Evolutionary conservation across 2,113 vertebrate genomes (phyloP), one percentile per base, ranked within the genome.

Genomic region (Phycodurus eques): DNA sequence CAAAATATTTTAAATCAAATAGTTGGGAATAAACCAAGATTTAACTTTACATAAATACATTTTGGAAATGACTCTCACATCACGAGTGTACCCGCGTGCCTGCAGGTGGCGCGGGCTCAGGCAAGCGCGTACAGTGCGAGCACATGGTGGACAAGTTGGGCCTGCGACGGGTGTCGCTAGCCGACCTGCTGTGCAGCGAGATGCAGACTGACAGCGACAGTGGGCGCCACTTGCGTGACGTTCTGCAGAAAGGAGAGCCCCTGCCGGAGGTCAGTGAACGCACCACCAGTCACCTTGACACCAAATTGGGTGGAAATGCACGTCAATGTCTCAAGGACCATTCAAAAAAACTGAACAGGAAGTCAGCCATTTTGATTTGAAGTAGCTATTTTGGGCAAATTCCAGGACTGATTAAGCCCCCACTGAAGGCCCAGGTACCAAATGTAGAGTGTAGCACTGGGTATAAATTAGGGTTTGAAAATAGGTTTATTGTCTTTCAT

Each of bases 101-200:
- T 56, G 80, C 57, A 99, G 98, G 98, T 77, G 96, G 96, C 5
- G 96, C 96, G 0, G 94, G 93, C 66, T 98, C 97, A 44, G 96
- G 96, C 60, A 98, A 98, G 92, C 83, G 93, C 27, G 92, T 94
- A 19, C 97, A 96, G 22, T 95, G 95, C 15, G 88, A 94, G 88
- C 93, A 92, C 83, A 86, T 98, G 83, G 94, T 93, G 79, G 93
- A 94, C 81, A 91, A 93, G 79, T 95, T 97, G 0, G 93, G 94
- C 67, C 91, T 98, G 73, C 93, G 85, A 19, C 85, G 91, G 1
- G 80, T 99, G 61, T 92, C 92, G 0, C 68, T 90, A 4, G 88
- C 84, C 1, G 91, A 95, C 44, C 93, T 99, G 75, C 87, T 98
- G 78, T 93, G 89, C 20, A 84, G 75, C 9, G 95, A 96, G 79